These are phyloP conservation scores for Hyaena hyaena DNA, from an alignment of 2,113 vertebrate genomes.

Conservation along the genomic window DNA sequence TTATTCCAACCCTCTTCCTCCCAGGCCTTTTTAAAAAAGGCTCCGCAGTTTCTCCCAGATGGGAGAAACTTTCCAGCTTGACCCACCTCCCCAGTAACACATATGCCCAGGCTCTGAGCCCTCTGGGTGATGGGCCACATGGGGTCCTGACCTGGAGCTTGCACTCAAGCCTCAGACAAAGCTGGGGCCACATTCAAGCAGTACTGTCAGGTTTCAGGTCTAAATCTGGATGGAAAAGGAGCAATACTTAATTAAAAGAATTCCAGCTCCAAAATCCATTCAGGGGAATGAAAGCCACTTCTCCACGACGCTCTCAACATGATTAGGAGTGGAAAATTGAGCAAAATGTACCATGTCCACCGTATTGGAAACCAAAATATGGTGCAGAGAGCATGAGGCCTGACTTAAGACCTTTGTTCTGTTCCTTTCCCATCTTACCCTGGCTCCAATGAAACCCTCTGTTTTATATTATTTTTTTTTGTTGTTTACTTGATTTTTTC, in stretches of 20 bases:
- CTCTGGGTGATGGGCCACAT: background rate
- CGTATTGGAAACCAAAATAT: conserved; percentile 68
- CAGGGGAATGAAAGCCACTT: conserved; percentile 5
- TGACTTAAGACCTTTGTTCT: background rate
- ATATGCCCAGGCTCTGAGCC: background rate
- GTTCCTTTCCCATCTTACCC: background rate
- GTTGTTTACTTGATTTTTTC: conserved; percentile 73
- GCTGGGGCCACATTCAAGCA: background rate
- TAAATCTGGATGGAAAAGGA: background rate
- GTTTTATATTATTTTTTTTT: conserved; percentile 70
- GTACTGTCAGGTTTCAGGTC: background rate
- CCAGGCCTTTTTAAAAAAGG: background rate
- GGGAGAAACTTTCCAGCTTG: background rate
- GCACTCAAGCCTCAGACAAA: background rate
- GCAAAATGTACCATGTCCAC: conserved; percentile 75
- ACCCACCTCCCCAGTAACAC: fast-evolving
- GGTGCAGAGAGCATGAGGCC: background rate
- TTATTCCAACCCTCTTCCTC: background rate
- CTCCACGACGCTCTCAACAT: background rate
- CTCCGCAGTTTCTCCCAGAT: background rate
- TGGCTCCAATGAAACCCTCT: conserved; percentile 55
- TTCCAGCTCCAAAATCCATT: conserved; percentile 49
- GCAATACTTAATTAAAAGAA: conserved; percentile 46
- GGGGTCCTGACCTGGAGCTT: background rate
- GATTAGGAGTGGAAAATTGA: conserved; percentile 82